These are phyloP conservation scores for Sinopyrophorus schimmeli DNA, from an alignment of 2,888 invertebrate genomes.

Conservation along the genomic window DNA sequence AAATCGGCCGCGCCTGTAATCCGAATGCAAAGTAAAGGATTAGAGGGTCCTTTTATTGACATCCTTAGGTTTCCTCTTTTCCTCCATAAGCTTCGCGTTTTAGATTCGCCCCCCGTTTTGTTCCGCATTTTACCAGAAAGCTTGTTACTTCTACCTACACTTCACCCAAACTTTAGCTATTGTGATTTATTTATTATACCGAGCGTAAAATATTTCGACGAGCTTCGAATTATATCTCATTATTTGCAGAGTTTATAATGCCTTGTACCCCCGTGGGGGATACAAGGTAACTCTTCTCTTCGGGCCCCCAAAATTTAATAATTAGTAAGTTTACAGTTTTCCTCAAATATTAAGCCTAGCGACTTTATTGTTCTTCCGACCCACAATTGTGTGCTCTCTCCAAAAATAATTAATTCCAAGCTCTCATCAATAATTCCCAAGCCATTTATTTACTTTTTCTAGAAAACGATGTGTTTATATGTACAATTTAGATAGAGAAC, in stretches of 20 bases:
- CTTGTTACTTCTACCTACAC: conserved; percentile 30
- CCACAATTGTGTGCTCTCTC: too few species aligned
- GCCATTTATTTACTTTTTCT: too few species aligned
- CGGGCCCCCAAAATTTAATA: conserved; percentile 20
- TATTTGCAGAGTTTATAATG: conserved; percentile 28
- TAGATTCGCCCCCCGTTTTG: conserved; percentile 30
- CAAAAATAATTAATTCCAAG: too few species aligned
- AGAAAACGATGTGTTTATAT: too few species aligned
- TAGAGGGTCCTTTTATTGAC: conserved; percentile 48
- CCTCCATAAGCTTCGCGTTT: conserved; percentile 31
- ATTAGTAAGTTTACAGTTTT: conserved; percentile 25
- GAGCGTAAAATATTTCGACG: conserved; percentile 27
- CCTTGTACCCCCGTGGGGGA: conserved; percentile 11
- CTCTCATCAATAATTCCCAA: too few species aligned
- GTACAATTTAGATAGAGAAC: too few species aligned
- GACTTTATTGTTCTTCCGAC: too few species aligned
- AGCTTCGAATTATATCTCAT: conserved; percentile 29
- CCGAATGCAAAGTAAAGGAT: conserved; percentile 52
- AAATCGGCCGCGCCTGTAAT: conserved; percentile 52
- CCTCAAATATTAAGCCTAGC: conserved; percentile 18
- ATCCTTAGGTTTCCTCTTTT: conserved; percentile 38
- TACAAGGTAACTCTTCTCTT: conserved; percentile 18
- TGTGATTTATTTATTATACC: conserved; percentile 31
- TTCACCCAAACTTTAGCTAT: conserved; percentile 29
- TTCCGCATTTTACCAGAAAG: conserved; percentile 29